Evolutionary conservation across 2,113 vertebrate genomes (phyloP), one percentile per base, ranked within the genome.

Genomic region (Xiphophorus couchianus): DNA sequence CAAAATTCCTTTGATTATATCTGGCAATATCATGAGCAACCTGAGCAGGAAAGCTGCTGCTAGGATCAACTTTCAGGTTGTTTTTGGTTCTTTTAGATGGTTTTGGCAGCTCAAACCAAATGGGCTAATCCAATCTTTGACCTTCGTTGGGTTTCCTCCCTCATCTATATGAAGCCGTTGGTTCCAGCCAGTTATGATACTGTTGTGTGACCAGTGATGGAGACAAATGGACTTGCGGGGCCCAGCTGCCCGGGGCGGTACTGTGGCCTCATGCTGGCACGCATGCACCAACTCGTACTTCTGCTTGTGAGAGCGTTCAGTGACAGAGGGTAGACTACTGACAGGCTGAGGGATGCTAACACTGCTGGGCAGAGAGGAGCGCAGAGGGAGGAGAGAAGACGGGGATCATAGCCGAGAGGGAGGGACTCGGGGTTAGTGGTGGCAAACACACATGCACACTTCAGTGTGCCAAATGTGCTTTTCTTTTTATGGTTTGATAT

Each of bases 141-240:
- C 91, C 89, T 90, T 90, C 79, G 86, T 89, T 83, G 42, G 48
- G 44, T 77, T 71, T 73, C 77, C 87, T 72, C 81, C 81, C 82
- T 89, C 87, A 74, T 87, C 76, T 64, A 80, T 84, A 84, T 71
- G 54, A 81, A 76, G 81, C 80, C 71, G 75, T 91, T 84, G 77
- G 71, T 91, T 84, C 88, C 86, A 82, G 88, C 91, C 77, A 85
- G 84, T 88, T 91, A 86, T 89, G 79, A 86, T 78, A 82, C 78
- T 70, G 72, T 66, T 66, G 78, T 78, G 35, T 17, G 74, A 71
- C 58, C 64, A n/a, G 62, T 69, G 71, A 76, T 28, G 51, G 83
- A 88, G 89, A 91, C 58, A 74, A 76, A 89, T 88, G 85, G 84
- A 67, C 71, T 37, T 60, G 62, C 58, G 76, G 13, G 62, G 71